Evolutionary conservation across 1,140 invertebrate genomes (phyloP).

Genomic region (Condylostylus longicornis): DNA sequence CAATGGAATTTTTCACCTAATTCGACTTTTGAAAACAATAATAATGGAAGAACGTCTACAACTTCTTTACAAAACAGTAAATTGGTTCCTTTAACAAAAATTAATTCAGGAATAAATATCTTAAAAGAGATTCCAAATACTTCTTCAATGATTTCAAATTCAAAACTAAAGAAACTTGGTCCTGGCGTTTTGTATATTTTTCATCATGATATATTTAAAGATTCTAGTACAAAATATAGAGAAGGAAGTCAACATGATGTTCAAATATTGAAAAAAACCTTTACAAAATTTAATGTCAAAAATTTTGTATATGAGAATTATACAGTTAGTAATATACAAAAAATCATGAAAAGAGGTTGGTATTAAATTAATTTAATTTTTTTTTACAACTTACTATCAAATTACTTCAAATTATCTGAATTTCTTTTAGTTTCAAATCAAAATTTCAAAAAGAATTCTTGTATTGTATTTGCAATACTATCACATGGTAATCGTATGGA

Average conservation of each 20-base stretch:
- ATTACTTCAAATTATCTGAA: neutral
- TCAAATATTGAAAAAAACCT: conserved; percentile 11
- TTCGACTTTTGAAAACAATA: no score
- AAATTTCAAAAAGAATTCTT: conserved; percentile 15
- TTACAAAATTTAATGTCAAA: conserved; percentile 18
- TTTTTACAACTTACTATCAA: neutral
- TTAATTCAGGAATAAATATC: no score
- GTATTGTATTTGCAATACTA: conserved; percentile 16
- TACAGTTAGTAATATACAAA: conserved; percentile 13
- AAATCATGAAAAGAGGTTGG: conserved; percentile 14
- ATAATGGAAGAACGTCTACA: no score
- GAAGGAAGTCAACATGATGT: conserved; percentile 20
- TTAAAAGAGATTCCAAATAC: no score
- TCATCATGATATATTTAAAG: conserved; percentile 22
- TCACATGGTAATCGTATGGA: conserved; percentile 17
- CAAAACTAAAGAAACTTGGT: conserved; percentile 9
- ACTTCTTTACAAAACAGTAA: no score
- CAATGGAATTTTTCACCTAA: no score
- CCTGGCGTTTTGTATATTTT: conserved; percentile 23
- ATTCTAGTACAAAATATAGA: conserved; percentile 14
- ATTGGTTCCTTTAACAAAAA: no score
- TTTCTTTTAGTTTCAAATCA: conserved; percentile 18
- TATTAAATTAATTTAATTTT: neutral
- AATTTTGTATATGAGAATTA: conserved; percentile 17
- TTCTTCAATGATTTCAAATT: neutral